Evolutionary conservation across 2,113 vertebrate species (phyloP), one percentile per base, ranked within the genome.

Genomic region (Alexandromys fortis): DNA sequence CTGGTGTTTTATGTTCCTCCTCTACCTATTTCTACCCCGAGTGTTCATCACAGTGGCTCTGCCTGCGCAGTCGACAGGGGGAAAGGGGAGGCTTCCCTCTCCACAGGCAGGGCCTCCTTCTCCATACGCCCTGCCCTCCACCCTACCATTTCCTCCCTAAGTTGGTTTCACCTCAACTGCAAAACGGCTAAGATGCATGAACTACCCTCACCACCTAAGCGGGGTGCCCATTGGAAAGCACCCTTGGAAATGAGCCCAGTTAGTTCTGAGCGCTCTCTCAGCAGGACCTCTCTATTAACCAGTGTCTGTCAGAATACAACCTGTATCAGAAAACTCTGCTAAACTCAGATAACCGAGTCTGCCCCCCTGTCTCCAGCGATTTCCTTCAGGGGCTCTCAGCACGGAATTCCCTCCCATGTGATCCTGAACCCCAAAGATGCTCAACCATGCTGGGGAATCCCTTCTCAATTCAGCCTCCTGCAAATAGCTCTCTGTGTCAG

Each of bases 1-100:
- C 90, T 42, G 33, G 58, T 95, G 92, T 61, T 96, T 96, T 83
- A 65, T 16, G 77, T 8, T 45, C 85, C 47, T 79, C 85, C 30
- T 47, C 52, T 47, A 26, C 70, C 81, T 73, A 65, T 76, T 96
- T 96, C 79, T 93, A 77, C 63, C 91, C 63, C 55, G 33, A 93
- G 81, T 73, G 88, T 67, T 92, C 63, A 93, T 92, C 86, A 76
- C 30, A 38, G 26, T 0, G 26, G 68, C 22, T 92, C 87, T n/a
- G 75, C 30, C 68, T 68, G 65, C 45, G 0, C 11, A 67, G 93
- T 24, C 90, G 63, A 33, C 21, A 9, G n/a, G 22, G 28, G 30
- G 8, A 6, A 35, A 0, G 17, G 47, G 45, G 33, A 16, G 63
- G 63, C 3, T 42, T 33, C 77, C 68, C 30, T 61, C 22, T 55